Evolutionary conservation across 1,140 invertebrate genomes (phyloP), one percentile per base, ranked within the genome.

Genomic region (Zaprionus ornatus): DNA sequence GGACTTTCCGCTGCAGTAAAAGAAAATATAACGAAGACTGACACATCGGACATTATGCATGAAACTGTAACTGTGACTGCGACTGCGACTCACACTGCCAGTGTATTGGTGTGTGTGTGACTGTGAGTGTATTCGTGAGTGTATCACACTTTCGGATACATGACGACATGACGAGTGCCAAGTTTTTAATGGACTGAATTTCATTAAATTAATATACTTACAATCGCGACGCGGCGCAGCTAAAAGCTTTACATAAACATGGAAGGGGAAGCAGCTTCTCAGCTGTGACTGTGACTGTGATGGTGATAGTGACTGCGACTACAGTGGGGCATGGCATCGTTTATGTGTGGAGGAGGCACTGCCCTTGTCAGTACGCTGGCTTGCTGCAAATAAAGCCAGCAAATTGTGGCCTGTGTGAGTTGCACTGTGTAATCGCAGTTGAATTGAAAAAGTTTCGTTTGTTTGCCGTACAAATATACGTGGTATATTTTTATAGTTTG

Each of bases 381-480:
- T 45, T 45, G 40, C 21, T 54, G 54, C 32, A 19, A 15, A 45
- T 35, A 42, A 42, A 62, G n/a, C 65, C 32, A 61, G 42, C 54
- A 61, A 67, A 52, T 60, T 59, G 54, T 65, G 61, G 72, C 54
- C 50, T 37, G 63, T 37, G 63, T 60, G 37, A 40, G 37, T 15
- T 40, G 37, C 37, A 5, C 42, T 48, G 45, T 80, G 74, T 90
- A 84, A 90, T 88, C 80, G 85, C 55, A 71, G 65, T 79, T 85
- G 74, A 90, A 88, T 88, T 73, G 85, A 81, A 90, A 88, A 88
- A 88, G 71, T 90, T 90, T 87, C 32, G 29, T 37, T 61, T 76
- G 65, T 88, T 87, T 83, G 73, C 61, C 15, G 21, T 4, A 59
- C 29, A 57, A n/a, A 62, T 15, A 27, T 29, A 61, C 48, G 56